Conservation (phyloP, 2,113 vertebrate species). For the Labeo catla region DNA sequence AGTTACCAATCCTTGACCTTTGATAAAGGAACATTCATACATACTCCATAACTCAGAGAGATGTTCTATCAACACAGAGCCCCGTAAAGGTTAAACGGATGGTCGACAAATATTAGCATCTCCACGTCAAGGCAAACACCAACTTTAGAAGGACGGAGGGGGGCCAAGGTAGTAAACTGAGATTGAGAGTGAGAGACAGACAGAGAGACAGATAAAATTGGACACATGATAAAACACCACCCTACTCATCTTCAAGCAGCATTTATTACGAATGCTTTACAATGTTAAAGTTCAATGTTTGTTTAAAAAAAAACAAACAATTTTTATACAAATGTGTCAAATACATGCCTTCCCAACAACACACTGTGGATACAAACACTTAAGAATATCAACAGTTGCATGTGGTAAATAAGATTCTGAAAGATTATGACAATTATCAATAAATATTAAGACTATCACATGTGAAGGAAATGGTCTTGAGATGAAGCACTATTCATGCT, state of each 20-base stretch:
- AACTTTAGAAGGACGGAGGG: conserved; percentile 27
- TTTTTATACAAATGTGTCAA: not conserved
- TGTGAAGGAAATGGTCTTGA: not conserved
- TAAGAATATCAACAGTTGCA: not conserved
- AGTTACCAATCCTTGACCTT: not conserved
- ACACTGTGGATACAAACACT: not conserved
- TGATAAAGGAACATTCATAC: not conserved
- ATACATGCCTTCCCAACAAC: not conserved
- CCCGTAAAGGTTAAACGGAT: conserved; percentile 17
- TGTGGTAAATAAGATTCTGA: not conserved
- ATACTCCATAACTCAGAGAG: not conserved
- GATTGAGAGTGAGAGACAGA: conserved; percentile 15
- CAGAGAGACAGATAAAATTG: conserved; percentile 34
- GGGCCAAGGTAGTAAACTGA: conserved; percentile 36
- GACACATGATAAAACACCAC: conserved; percentile 9
- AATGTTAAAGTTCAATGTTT: no score
- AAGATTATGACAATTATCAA: not conserved
- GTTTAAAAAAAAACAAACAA: not conserved
- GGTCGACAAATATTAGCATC: conserved; percentile 38
- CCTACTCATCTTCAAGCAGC: not conserved
- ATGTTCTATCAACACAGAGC: conserved; percentile 11
- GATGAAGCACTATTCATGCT: not conserved
- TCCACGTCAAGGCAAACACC: conserved; percentile 26
- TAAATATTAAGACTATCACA: not conserved
- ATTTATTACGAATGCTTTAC: no score